These are phyloP conservation scores for Symphodus melops DNA, from an alignment of 2,113 vertebrate genomes.

Conservation along the genomic window DNA sequence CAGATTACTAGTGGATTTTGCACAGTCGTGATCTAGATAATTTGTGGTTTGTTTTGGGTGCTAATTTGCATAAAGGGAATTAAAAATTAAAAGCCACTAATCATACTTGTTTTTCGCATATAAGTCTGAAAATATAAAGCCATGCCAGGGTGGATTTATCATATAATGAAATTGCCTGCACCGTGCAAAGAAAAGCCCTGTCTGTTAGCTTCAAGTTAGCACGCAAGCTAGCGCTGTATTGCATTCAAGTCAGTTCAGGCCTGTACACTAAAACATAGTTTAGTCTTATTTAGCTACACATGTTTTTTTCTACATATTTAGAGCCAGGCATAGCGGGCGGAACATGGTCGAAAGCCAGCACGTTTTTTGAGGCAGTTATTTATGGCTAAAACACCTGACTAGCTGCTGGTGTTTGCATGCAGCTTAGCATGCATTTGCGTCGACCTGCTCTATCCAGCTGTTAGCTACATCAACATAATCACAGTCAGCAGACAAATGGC, in stretches of 20 bases:
- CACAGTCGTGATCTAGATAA: constrained; percentile 45
- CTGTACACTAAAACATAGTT: constrained; percentile 51
- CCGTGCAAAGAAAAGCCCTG: constrained; percentile 31
- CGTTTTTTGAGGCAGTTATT: neutral
- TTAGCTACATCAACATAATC: constrained; percentile 66
- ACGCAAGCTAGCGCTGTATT: constrained; percentile 66
- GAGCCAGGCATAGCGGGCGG: neutral
- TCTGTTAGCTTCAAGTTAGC: constrained; percentile 71
- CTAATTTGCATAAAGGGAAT: constrained; percentile 66
- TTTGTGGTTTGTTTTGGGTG: constrained; percentile 23
- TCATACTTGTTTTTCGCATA: neutral
- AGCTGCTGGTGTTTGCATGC: constrained; percentile 55
- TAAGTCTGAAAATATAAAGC: neutral
- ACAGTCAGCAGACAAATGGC: constrained; percentile 20
- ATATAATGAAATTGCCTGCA: constrained; percentile 16
- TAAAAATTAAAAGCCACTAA: neutral
- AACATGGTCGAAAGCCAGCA: neutral
- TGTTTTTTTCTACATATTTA: constrained; percentile 2
- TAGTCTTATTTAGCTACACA: neutral
- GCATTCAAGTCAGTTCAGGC: constrained; percentile 63
- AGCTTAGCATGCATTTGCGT: constrained; percentile 67
- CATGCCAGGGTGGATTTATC: neutral
- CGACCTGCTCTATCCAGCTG: constrained; percentile 59
- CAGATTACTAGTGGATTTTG: constrained; percentile 49
- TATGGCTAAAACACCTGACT: constrained; percentile 19